Conservation (phyloP, 2,797 vertebrate genomes). For the Naso thynnoides region DNA sequence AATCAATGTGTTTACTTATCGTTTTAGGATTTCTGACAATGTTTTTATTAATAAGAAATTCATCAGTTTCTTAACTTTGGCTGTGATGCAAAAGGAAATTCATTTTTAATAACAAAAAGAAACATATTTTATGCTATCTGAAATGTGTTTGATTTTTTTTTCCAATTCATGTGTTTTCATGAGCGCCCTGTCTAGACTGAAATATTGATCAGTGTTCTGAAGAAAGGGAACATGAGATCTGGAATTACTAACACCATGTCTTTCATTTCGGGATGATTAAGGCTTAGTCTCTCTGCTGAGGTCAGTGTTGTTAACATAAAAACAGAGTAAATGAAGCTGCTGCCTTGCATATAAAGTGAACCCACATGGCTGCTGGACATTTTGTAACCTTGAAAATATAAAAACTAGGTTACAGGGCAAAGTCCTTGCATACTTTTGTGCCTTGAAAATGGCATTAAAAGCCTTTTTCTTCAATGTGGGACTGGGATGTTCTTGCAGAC, state of each 20-base stretch:
- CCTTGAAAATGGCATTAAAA: background rate
- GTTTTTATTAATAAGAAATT: constrained; percentile 82
- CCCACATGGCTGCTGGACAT: background rate
- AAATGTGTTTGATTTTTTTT: constrained; percentile 68
- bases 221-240: background rate
- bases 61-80: constrained; percentile 82
- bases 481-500: background rate
- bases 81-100: constrained; percentile 79
- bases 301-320: constrained; percentile 16
- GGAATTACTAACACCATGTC: background rate
- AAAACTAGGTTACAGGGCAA: background rate
- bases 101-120: constrained; percentile 86
- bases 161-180: constrained; percentile 30
- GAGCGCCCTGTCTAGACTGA: background rate
- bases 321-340: background rate
- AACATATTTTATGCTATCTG: constrained; percentile 84
- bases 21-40: constrained; percentile 75
- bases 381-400: background rate
- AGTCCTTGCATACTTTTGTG: background rate
- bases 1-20: constrained; percentile 73
- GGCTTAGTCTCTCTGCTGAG: background rate
- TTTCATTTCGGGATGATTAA: constrained; percentile 1
- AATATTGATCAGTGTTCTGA: constrained; percentile 13
- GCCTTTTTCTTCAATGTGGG: background rate
- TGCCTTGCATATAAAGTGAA: constrained; percentile 4